Evolutionary conservation across 2,113 vertebrate genomes (phyloP).

Genomic region (Boleophthalmus pectinirostris): DNA sequence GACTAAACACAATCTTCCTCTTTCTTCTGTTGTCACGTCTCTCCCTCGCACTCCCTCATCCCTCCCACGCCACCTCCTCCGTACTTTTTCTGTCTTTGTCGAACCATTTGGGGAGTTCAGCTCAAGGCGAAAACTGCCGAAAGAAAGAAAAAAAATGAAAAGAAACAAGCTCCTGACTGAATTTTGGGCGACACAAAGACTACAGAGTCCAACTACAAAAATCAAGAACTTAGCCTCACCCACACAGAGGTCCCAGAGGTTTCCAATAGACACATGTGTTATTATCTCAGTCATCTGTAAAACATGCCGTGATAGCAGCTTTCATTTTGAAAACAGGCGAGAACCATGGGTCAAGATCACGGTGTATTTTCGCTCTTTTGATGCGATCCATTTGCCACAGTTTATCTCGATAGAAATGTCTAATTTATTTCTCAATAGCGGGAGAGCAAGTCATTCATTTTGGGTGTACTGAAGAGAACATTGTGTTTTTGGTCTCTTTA

Average conservation of each 20-base stretch:
- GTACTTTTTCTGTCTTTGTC: conserved; percentile 32
- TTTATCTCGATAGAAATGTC: background rate
- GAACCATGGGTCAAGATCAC: conserved; percentile 6
- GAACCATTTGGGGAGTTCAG: conserved; percentile 61
- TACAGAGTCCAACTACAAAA: conserved; percentile 28
- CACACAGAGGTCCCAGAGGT: conserved; percentile 15
- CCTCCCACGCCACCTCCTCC: conserved; percentile 43
- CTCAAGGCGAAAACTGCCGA: conserved; percentile 45
- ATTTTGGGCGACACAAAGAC: conserved; percentile 40
- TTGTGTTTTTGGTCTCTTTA: background rate
- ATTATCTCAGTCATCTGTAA: conserved; percentile 25
- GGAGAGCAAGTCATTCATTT: background rate
- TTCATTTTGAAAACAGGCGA: conserved; percentile 7
- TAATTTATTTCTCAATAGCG: background rate
- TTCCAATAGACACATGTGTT: background rate
- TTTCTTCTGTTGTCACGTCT: conserved; percentile 28
- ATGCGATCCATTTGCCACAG: background rate
- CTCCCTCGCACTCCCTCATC: conserved; percentile 20
- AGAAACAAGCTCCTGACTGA: conserved; percentile 38
- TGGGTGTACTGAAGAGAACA: background rate
- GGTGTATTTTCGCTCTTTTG: background rate
- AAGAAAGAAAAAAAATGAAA: conserved; percentile 25
- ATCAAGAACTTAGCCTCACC: conserved; percentile 34
- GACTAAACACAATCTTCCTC: conserved; percentile 12
- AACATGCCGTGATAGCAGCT: conserved; percentile 4